phyloP scores from a whole-genome alignment of 2,797 vertebrate genomes.

The Catostomus latipinnis region DNA sequence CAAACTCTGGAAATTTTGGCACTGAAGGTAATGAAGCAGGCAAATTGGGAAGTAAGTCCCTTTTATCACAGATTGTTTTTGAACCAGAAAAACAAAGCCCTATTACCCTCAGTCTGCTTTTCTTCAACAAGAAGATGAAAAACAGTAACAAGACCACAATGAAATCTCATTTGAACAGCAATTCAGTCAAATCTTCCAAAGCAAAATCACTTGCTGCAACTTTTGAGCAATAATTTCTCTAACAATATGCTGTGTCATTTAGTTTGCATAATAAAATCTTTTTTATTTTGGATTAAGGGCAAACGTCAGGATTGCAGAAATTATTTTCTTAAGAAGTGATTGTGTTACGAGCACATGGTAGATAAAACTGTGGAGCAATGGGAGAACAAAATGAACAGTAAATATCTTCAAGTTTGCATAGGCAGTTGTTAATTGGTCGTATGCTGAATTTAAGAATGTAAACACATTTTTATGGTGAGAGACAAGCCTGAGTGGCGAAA shows the following conservation, averaged over 20 bases:
- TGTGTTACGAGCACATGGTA: background rate
- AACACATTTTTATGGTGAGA: background rate
- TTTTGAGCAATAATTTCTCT: conserved; percentile 5
- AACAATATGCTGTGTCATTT: background rate
- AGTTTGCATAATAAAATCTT: conserved; percentile 1
- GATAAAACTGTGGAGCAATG: conserved; percentile 1
- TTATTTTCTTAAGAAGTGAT: background rate
- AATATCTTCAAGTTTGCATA: background rate
- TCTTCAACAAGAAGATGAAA: background rate
- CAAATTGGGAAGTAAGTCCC: conserved; percentile 9
- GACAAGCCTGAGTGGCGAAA: too few species aligned
- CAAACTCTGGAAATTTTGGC: conserved; percentile 22
- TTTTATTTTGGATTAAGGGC: background rate
- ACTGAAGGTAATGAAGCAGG: conserved; percentile 28
- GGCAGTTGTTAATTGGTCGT: background rate
- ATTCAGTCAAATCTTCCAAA: background rate
- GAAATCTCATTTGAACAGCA: conserved; percentile 1
- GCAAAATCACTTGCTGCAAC: background rate
- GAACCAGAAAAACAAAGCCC: conserved; percentile 2
- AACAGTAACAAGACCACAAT: background rate
- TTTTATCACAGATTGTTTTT: conserved; percentile 18
- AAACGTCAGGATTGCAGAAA: conserved; percentile 7
- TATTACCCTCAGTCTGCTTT: background rate
- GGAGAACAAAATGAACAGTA: background rate
- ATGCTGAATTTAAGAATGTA: background rate